Conservation (phyloP, 2,113 vertebrate genomes). For the Tringa solitaria region DNA sequence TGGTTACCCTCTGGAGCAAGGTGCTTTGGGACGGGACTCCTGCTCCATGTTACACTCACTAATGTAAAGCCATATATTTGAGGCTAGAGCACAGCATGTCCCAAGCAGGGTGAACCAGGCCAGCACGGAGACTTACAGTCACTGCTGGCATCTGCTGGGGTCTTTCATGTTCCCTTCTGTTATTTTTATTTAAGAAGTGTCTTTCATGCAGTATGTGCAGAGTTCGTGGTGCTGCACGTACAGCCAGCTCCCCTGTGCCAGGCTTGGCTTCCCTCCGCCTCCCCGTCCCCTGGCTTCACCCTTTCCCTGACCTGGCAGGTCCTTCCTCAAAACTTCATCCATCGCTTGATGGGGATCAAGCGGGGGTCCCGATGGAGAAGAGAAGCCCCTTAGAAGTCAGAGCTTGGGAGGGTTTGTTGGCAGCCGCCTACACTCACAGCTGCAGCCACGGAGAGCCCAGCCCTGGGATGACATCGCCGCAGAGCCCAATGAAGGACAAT, state of each 20-base stretch:
- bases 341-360: fast-evolving
- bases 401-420: neutral
- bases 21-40: neutral
- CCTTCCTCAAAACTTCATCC: neutral
- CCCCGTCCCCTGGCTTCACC: neutral
- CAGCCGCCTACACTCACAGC: neutral
- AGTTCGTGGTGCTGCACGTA: constrained; percentile 19
- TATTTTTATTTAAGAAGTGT: constrained; percentile 3
- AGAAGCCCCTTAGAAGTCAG: neutral
- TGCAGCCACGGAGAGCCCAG: neutral
- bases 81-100: constrained; percentile 37
- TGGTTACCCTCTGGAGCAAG: neutral
- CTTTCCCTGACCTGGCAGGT: neutral
- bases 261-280: neutral
- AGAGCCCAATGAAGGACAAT: neutral
- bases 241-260: constrained; percentile 42
- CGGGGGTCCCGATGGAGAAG: neutral
- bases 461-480: neutral
- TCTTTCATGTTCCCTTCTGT: constrained; percentile 48
- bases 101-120: neutral
- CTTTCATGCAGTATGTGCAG: constrained; percentile 36
- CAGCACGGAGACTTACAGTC: constrained; percentile 27
- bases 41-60: neutral
- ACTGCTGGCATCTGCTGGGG: constrained; percentile 39
- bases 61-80: neutral